Percentiles rank a stretch among this genome's conserved stretches.
Conservation (phyloP, 2,888 invertebrate genomes). For the Cynaeus angustus region DNA sequence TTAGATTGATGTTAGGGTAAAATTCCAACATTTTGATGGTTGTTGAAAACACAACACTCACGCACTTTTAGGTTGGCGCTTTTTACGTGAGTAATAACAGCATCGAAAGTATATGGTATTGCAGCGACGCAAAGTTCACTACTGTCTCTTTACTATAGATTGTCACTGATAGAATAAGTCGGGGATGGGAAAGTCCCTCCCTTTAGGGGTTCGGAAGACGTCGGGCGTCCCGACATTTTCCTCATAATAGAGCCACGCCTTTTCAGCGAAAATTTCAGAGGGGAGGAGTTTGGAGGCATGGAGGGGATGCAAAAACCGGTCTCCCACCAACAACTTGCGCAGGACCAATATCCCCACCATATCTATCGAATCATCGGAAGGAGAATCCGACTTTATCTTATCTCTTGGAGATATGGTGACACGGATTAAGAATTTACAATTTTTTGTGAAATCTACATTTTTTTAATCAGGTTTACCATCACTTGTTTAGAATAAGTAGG, state of each 20-base stretch:
- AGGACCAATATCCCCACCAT: constrained; percentile 9
- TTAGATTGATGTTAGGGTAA: constrained; percentile 77
- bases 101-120: constrained; percentile 26
- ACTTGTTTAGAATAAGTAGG: not conserved
- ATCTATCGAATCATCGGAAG: constrained; percentile 8
- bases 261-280: constrained; percentile 24
- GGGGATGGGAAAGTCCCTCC: constrained; percentile 64
- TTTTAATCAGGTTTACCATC: not conserved
- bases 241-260: constrained; percentile 46
- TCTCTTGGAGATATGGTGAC: constrained; percentile 23
- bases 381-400: constrained; percentile 28
- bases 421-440: constrained; percentile 1
- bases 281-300: constrained; percentile 38
- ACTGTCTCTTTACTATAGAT: constrained; percentile 67
- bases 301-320: not conserved
- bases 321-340: constrained; percentile 30
- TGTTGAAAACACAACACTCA: constrained; percentile 22
- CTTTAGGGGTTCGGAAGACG: constrained; percentile 59
- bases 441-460: not conserved
- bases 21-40: constrained; percentile 79
- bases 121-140: constrained; percentile 58
- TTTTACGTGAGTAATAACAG: constrained; percentile 31
- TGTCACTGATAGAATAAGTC: constrained; percentile 65
- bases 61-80: constrained; percentile 13
- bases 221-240: constrained; percentile 47